Percentiles rank a stretch among this genome's conserved stretches.
Evolutionary conservation across 2,888 invertebrate genomes (phyloP).

Genomic region (Heteropelma amictum): DNA sequence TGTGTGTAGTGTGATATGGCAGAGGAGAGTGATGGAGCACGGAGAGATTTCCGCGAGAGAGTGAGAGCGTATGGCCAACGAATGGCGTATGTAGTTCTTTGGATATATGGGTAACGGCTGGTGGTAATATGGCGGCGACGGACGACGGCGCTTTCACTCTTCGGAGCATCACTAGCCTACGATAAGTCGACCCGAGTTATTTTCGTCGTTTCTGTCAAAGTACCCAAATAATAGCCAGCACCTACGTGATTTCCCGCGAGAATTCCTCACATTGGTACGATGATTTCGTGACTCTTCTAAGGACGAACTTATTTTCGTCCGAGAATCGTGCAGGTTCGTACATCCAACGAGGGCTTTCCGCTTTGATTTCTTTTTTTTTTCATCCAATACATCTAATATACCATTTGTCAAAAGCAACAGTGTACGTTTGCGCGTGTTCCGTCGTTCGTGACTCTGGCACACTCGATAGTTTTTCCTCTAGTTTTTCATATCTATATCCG

Average conservation of each 20-base stretch:
- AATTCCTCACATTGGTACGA: conserved; percentile 7
- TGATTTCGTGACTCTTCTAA: conserved; percentile 29
- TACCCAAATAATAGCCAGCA: conserved; percentile 39
- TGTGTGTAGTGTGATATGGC: too few species aligned
- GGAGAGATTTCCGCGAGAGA: too few species aligned
- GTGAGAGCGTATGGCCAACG: too few species aligned
- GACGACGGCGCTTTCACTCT: conserved; percentile 18
- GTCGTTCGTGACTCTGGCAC: not conserved
- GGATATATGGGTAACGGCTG: not conserved
- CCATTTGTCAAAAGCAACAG: not conserved
- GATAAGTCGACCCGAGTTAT: conserved; percentile 31
- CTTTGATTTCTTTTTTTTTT: not conserved
- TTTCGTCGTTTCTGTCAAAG: conserved; percentile 52
- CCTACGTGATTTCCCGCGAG: conserved; percentile 31
- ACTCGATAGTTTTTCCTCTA: not conserved
- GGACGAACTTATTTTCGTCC: conserved; percentile 44
- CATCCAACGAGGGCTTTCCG: not conserved
- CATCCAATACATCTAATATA: conserved; percentile 20
- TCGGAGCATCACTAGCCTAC: conserved; percentile 7
- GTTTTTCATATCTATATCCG: not conserved
- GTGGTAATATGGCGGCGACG: conserved; percentile 21
- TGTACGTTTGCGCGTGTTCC: not conserved
- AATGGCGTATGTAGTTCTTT: too few species aligned
- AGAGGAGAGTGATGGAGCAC: too few species aligned
- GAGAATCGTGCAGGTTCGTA: conserved; percentile 45